Conservation (phyloP, 1,140 invertebrate species). For the Notospermus geniculatus region DNA sequence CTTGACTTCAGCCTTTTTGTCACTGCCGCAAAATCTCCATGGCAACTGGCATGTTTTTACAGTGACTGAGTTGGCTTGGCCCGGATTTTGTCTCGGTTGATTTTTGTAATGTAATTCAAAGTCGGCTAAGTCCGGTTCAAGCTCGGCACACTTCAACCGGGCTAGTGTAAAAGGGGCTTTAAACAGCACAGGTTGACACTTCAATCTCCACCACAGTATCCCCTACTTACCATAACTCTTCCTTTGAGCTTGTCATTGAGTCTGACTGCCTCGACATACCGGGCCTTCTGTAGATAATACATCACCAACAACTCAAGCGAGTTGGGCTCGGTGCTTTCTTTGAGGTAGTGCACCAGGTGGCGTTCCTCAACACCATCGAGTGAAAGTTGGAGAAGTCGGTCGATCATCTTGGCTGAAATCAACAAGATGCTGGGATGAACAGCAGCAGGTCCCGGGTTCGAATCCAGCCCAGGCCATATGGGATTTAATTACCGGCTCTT, state of each 20-base stretch:
- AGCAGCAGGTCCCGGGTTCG: too few species aligned
- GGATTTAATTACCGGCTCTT: too few species aligned
- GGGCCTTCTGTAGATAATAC: constrained; percentile 56
- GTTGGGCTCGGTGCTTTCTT: constrained; percentile 55
- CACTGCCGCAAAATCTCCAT: too few species aligned
- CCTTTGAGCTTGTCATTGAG: constrained; percentile 50
- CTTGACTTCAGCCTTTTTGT: too few species aligned
- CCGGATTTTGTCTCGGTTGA: too few species aligned
- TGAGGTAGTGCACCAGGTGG: constrained; percentile 60
- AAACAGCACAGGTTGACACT: neutral
- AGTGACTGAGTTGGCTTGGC: too few species aligned
- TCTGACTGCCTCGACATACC: constrained; percentile 53
- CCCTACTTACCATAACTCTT: constrained; percentile 31
- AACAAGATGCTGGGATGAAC: too few species aligned
- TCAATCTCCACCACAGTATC: neutral
- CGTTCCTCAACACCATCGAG: constrained; percentile 61
- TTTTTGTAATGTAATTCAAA: neutral
- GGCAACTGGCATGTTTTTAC: too few species aligned
- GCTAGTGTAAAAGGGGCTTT: neutral
- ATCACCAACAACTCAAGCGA: constrained; percentile 58
- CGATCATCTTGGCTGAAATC: constrained; percentile 54
- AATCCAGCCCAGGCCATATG: too few species aligned
- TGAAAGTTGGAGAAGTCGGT: constrained; percentile 61
- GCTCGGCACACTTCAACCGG: too few species aligned
- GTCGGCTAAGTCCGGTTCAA: too few species aligned